These are phyloP conservation scores for Drosophila meridionalis DNA, from an alignment of 2,888 invertebrate genomes.

Conservation along the genomic window DNA sequence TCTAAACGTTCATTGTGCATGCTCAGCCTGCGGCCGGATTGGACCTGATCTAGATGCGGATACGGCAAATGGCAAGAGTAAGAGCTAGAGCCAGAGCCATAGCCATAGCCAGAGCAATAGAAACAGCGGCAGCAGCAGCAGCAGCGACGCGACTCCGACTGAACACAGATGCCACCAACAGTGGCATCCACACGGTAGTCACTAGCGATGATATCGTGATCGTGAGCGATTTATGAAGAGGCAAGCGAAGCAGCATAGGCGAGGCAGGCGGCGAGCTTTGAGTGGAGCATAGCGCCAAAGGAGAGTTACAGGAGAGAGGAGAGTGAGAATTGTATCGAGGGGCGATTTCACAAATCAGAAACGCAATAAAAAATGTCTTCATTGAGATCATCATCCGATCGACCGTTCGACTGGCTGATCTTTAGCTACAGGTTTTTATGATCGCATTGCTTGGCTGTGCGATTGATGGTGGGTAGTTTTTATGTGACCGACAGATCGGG, in stretches of 20 bases:
- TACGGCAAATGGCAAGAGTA: constrained; percentile 13
- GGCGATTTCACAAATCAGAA: constrained; percentile 71
- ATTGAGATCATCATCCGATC: constrained; percentile 71
- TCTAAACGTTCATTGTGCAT: constrained; percentile 56
- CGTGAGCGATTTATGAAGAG: constrained; percentile 53
- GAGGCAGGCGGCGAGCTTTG: constrained; percentile 11
- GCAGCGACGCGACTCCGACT: neutral
- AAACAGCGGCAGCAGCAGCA: neutral
- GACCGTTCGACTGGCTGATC: constrained; percentile 39
- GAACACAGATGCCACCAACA: constrained; percentile 16
- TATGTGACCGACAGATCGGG: constrained; percentile 58
- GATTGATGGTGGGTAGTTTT: constrained; percentile 72
- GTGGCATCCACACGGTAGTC: constrained; percentile 49
- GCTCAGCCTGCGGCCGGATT: constrained; percentile 56
- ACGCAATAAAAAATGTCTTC: constrained; percentile 63
- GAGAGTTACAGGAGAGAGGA: neutral
- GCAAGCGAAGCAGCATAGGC: constrained; percentile 1
- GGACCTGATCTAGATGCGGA: constrained; percentile 62
- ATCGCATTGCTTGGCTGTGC: constrained; percentile 46
- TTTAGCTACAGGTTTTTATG: constrained; percentile 70
- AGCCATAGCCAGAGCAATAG: neutral
- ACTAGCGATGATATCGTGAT: constrained; percentile 53
- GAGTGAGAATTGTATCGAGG: neutral
- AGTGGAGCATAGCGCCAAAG: constrained; percentile 8
- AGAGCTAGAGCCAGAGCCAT: neutral